phyloP scores from a whole-genome alignment of 2,797 vertebrate species.

The Thaleichthys pacificus region DNA sequence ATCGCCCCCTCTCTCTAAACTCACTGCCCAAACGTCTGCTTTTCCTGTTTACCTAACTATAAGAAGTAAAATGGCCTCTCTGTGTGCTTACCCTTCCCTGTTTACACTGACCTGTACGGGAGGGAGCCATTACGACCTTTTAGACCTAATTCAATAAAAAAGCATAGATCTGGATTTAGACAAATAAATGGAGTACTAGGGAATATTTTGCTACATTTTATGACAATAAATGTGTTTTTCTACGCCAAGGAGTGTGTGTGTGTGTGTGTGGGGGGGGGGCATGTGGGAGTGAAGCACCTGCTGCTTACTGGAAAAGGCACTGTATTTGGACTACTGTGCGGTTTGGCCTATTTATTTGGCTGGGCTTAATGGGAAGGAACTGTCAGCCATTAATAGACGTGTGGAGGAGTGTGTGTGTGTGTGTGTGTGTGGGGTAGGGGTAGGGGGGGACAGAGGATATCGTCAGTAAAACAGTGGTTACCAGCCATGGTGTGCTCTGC shows the following conservation, averaged over 20 bases:
- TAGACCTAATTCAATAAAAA: conserved; percentile 74
- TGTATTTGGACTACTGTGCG: conserved; percentile 53
- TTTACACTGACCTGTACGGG: conserved; percentile 71
- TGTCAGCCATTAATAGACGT: conserved; percentile 72
- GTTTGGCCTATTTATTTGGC: conserved; percentile 75
- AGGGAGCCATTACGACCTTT: conserved; percentile 72
- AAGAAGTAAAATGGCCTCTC: conserved; percentile 71
- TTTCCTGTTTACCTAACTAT: conserved; percentile 76
- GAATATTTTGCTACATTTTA: conserved; percentile 68
- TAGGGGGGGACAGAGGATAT: background rate
- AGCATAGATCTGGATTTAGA: conserved; percentile 71
- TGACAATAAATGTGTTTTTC: conserved; percentile 70
- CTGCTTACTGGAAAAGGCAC: conserved; percentile 69
- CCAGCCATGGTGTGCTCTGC: background rate
- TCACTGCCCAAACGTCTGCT: conserved; percentile 55
- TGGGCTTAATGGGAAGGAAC: conserved; percentile 68
- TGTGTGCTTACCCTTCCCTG: conserved; percentile 69
- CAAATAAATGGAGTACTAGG: conserved; percentile 70
- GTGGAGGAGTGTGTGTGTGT: conserved; percentile 25
- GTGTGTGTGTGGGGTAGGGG: conserved; percentile 4
- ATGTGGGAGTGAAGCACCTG: conserved; percentile 67
- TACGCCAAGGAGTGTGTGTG: conserved; percentile 31
- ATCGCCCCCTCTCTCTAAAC: conserved; percentile 39
- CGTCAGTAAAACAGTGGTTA: background rate
- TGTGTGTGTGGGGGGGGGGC: conserved; percentile 9